Percentiles rank a stretch among this genome's conserved stretches.
Conservation (phyloP, 2,888 invertebrate species). For the Caenorhabditis plicata region DNA sequence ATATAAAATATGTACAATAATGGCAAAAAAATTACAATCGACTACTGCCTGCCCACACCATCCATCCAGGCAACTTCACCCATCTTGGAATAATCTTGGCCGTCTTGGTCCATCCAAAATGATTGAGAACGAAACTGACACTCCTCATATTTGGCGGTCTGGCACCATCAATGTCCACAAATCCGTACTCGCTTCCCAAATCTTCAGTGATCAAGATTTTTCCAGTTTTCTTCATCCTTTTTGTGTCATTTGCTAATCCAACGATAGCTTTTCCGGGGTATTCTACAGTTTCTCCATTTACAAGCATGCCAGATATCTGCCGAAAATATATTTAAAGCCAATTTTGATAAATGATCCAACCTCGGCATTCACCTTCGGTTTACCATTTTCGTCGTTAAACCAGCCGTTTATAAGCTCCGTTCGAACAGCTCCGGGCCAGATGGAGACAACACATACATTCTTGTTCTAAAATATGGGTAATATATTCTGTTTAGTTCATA, state of each 20-base stretch:
- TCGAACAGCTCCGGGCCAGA: conserved; percentile 68
- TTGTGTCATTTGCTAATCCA: conserved; percentile 61
- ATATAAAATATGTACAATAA: too few relatives aligned
- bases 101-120: not conserved
- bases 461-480: not conserved
- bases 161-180: conserved; percentile 67
- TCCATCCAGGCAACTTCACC: not conserved
- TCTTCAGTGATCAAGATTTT: conserved; percentile 65
- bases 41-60: not conserved
- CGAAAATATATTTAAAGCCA: too few relatives aligned
- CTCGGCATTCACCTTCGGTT: too few relatives aligned
- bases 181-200: conserved; percentile 66
- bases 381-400: not conserved
- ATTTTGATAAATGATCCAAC: too few relatives aligned
- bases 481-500: not conserved
- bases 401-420: conserved; percentile 61
- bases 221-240: conserved; percentile 65
- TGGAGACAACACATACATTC: conserved; percentile 64
- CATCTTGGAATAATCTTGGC: not conserved
- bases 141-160: not conserved
- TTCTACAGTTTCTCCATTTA: conserved; percentile 50
- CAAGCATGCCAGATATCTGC: too few relatives aligned
- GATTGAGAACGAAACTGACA: not conserved
- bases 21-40: too few relatives aligned
- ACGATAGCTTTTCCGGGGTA: conserved; percentile 58